Evolutionary conservation across 1,140 invertebrate species (phyloP).

Genomic region (Drosophila rhopaloa): DNA sequence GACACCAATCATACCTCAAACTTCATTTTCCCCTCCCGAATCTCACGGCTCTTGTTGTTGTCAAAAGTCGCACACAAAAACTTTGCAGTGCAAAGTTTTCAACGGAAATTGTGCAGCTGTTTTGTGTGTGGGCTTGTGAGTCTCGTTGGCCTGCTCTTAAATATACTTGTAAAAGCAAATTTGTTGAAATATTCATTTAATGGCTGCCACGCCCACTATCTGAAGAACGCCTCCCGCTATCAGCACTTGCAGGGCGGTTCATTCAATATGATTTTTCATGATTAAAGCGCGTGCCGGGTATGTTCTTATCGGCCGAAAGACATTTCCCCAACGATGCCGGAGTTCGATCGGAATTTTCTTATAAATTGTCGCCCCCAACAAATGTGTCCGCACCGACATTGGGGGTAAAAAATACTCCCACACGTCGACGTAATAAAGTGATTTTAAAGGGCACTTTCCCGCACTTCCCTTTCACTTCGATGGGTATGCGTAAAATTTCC

Average conservation of each 20-base stretch:
- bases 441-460: slow-evolving; percentile 80
- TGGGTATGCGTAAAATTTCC: slow-evolving; percentile 73
- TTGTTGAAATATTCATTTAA: slow-evolving; percentile 80
- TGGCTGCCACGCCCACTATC: slow-evolving; percentile 43
- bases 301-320: slow-evolving; percentile 72
- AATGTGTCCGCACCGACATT: slow-evolving; percentile 61
- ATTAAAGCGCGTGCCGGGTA: slow-evolving; percentile 73
- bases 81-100: slow-evolving; percentile 68
- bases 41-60: slow-evolving; percentile 46
- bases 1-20: not conserved
- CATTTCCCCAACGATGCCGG: slow-evolving; percentile 31
- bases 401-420: slow-evolving; percentile 13
- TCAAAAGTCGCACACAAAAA: slow-evolving; percentile 78
- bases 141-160: slow-evolving; percentile 29
- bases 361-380: slow-evolving; percentile 77
- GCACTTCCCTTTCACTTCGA: slow-evolving; percentile 49
- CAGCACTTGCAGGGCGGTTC: slow-evolving; percentile 24
- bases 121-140: slow-evolving; percentile 53
- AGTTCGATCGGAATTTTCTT: slow-evolving; percentile 75
- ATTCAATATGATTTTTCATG: slow-evolving; percentile 78
- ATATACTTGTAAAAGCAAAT: slow-evolving; percentile 63
- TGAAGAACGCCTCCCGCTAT: not conserved
- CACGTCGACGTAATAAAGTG: slow-evolving; percentile 82
- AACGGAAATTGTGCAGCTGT: slow-evolving; percentile 80
- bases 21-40: not conserved